These are phyloP conservation scores for Urocyon cinereoargenteus DNA, from an alignment of 2,797 vertebrate species.

Conservation along the genomic window DNA sequence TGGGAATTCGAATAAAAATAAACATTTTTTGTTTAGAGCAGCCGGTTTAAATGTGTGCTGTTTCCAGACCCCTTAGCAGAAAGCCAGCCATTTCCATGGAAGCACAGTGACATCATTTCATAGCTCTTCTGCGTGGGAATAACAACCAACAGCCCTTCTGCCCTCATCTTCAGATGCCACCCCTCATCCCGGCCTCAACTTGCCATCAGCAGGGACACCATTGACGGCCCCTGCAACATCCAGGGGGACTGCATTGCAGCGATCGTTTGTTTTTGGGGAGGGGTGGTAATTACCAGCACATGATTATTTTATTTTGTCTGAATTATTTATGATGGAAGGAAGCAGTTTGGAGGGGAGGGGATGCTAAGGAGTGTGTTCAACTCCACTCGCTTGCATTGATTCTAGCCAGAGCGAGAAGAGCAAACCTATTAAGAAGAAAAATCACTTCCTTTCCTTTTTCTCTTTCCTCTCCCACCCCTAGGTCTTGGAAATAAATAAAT, in stretches of 20 bases:
- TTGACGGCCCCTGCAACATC: not conserved
- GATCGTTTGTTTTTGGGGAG: not conserved
- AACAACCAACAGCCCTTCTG: not conserved
- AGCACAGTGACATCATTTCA: not conserved
- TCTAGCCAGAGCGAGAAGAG: constrained; percentile 72
- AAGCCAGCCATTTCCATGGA: not conserved
- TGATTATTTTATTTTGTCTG: constrained; percentile 75
- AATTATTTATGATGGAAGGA: constrained; percentile 82
- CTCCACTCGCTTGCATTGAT: constrained; percentile 74
- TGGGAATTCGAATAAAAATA: not conserved
- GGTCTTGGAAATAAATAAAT: constrained; percentile 70
- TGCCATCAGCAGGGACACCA: rapidly evolving
- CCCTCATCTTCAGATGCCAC: rapidly evolving
- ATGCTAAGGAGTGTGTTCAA: constrained; percentile 38
- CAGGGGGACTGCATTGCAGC: not conserved
- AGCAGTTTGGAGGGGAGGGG: constrained; percentile 60
- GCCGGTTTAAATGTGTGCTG: not conserved
- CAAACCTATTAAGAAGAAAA: constrained; percentile 81
- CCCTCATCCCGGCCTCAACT: not conserved
- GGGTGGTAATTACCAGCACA: constrained; percentile 72
- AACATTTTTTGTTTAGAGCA: constrained; percentile 9
- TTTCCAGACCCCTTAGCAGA: not conserved
- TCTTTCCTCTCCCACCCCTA: not conserved
- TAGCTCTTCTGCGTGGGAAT: not conserved
- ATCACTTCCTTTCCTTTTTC: constrained; percentile 76